Evolutionary conservation across 2,888 invertebrate genomes (phyloP).

Genomic region (Xanthia icteritia): DNA sequence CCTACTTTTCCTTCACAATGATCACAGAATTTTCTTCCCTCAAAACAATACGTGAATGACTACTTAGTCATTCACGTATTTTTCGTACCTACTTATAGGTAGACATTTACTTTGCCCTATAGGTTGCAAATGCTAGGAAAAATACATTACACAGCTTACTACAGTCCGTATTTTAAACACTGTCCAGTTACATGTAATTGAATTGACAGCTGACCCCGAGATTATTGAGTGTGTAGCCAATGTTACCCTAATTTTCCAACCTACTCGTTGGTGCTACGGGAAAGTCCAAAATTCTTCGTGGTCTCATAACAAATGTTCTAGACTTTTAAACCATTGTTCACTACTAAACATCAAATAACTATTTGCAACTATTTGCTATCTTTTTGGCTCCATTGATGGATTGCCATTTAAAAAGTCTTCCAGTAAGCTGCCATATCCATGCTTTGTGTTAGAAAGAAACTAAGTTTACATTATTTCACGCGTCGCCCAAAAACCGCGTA

Average conservation of each 20-base stretch:
- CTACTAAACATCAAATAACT: conserved; percentile 33
- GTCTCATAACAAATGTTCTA: conserved; percentile 16
- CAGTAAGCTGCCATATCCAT: conserved; percentile 41
- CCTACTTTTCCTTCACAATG: neutral
- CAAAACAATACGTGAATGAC: neutral
- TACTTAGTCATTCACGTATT: neutral
- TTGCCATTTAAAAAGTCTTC: conserved; percentile 38
- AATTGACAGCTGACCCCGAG: conserved; percentile 13
- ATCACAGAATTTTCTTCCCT: neutral
- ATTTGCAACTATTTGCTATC: conserved; percentile 41
- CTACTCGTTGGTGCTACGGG: neutral
- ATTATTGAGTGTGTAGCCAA: neutral
- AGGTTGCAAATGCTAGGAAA: neutral
- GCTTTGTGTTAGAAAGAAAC: conserved; percentile 53
- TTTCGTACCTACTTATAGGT: neutral
- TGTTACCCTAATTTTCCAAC: conserved; percentile 3
- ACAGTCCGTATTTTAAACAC: conserved; percentile 18
- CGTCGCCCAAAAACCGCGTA: conserved; percentile 71
- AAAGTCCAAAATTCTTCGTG: conserved; percentile 17
- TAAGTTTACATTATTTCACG: conserved; percentile 64
- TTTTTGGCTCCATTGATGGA: conserved; percentile 24
- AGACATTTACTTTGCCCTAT: neutral
- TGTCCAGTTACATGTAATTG: conserved; percentile 25
- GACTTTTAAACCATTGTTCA: conserved; percentile 26
- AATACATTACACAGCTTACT: conserved; percentile 2